phyloP scores from a whole-genome alignment of 2,888 invertebrate species.

The Acholoe squamosa region DNA sequence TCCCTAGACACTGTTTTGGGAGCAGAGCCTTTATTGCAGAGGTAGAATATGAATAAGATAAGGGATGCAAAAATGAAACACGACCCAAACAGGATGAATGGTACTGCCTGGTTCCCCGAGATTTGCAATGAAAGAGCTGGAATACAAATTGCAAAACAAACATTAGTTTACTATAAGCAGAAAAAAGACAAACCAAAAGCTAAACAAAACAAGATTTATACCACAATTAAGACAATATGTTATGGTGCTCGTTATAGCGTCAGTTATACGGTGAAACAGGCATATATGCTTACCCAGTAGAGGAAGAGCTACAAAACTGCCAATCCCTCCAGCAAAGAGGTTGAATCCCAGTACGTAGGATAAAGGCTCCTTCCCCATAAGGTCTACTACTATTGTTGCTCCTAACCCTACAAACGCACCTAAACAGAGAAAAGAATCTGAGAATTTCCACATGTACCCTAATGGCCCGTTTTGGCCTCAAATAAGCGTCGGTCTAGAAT shows the following conservation, averaged over 20 bases:
- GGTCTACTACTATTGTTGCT: slow-evolving; percentile 1
- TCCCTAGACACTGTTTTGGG: too few relatives aligned
- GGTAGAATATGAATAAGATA: neutral
- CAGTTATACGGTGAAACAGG: too few relatives aligned
- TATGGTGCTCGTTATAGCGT: too few relatives aligned
- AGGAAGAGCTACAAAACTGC: neutral
- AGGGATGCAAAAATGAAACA: neutral
- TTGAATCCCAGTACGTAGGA: neutral
- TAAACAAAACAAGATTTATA: too few relatives aligned
- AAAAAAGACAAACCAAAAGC: too few relatives aligned
- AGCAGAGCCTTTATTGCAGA: too few relatives aligned
- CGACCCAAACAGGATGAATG: neutral
- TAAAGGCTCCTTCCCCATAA: neutral
- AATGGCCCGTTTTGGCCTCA: too few relatives aligned
- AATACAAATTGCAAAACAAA: too few relatives aligned
- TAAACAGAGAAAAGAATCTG: neutral
- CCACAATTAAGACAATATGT: too few relatives aligned
- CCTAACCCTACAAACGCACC: neutral
- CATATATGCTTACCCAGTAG: neutral
- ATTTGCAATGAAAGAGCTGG: neutral
- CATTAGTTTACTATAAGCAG: too few relatives aligned
- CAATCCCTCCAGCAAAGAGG: neutral
- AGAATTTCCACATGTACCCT: too few relatives aligned
- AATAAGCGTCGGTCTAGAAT: too few relatives aligned
- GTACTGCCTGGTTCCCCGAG: neutral